Evolutionary conservation across 2,797 vertebrate genomes (phyloP).

Genomic region (Bovichtus diacanthus): DNA sequence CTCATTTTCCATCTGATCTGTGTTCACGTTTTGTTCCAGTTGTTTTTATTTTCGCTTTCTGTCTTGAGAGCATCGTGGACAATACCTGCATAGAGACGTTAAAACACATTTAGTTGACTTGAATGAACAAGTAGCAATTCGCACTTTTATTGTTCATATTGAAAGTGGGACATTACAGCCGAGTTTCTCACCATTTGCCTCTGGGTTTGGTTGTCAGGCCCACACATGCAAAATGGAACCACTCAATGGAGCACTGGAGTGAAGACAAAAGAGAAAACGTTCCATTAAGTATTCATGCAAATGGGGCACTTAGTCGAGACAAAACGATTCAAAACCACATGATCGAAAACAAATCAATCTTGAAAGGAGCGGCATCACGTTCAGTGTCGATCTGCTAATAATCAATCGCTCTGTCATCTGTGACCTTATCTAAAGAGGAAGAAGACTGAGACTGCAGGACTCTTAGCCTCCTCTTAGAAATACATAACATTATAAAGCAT

Average conservation of each 20-base stretch:
- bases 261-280: slow-evolving; percentile 24
- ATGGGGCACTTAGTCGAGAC: slow-evolving; percentile 3
- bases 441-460: too few relatives aligned
- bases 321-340: slow-evolving; percentile 19
- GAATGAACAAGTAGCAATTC: background rate
- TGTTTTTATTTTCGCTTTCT: slow-evolving; percentile 82
- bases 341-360: slow-evolving; percentile 12
- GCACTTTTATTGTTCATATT: background rate
- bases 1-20: slow-evolving; percentile 57
- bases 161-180: background rate
- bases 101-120: background rate
- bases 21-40: slow-evolving; percentile 55
- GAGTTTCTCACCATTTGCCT: slow-evolving; percentile 94
- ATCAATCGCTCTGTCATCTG: slow-evolving; percentile 11
- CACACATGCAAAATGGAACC: slow-evolving; percentile 99
- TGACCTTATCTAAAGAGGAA: too few relatives aligned
- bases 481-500: background rate
- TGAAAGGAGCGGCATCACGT: slow-evolving; percentile 5
- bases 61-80: slow-evolving; percentile 86
- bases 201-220: slow-evolving; percentile 97
- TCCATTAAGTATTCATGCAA: slow-evolving; percentile 2
- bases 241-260: slow-evolving; percentile 96
- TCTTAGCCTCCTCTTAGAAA: too few relatives aligned
- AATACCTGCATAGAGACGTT: slow-evolving; percentile 77
- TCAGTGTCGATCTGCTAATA: slow-evolving; percentile 13